Conservation (phyloP, 92 coral and sea anemone genomes). For the Zoanthus sociatus region DNA sequence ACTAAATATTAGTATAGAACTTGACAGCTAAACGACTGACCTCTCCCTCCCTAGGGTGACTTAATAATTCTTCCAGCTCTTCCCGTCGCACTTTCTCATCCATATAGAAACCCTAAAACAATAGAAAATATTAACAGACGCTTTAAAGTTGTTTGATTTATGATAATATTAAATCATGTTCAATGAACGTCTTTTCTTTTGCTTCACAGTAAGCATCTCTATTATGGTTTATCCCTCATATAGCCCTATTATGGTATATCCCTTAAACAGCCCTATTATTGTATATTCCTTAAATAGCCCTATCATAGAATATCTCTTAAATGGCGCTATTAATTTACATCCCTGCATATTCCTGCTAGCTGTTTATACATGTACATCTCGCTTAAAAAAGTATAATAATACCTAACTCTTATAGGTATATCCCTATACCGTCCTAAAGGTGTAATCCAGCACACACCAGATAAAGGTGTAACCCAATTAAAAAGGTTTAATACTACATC, state of each 20-base stretch:
- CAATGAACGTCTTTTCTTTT: too few relatives aligned
- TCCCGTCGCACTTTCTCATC: slow-evolving; percentile 8
- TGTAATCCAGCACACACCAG: neutral
- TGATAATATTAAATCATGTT: too few relatives aligned
- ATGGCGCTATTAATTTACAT: neutral
- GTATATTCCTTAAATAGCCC: too few relatives aligned
- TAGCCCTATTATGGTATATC: too few relatives aligned
- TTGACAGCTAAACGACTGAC: neutral
- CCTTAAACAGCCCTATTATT: neutral
- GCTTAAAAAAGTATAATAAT: neutral
- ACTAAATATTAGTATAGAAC: neutral
- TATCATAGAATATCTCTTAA: too few relatives aligned
- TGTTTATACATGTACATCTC: too few relatives aligned
- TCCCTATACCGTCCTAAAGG: too few relatives aligned
- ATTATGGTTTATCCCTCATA: too few relatives aligned
- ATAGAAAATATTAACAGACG: neutral
- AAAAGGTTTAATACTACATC: neutral
- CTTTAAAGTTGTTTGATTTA: too few relatives aligned
- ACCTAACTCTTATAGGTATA: neutral
- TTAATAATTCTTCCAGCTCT: slow-evolving; percentile 30
- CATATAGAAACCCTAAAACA: neutral
- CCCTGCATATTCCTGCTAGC: neutral
- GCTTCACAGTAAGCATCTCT: too few relatives aligned
- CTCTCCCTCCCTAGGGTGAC: slow-evolving; percentile 18
- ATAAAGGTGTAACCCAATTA: neutral